Base-by-base conservation (phyloP, 2,113 vertebrate species). In the Solea senegalensis region DNA sequence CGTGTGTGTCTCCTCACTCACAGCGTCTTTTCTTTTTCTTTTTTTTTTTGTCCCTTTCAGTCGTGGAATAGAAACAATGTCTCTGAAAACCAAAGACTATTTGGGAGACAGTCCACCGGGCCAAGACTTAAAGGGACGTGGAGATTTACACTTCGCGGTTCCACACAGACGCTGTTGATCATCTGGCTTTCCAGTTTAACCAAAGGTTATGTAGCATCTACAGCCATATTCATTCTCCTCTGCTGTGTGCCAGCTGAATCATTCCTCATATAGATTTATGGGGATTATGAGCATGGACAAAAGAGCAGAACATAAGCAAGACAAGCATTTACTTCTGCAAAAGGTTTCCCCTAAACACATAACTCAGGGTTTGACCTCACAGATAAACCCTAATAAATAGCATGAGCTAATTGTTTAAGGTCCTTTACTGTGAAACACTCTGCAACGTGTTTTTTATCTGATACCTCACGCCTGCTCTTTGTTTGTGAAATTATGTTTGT, bases 21-120 rank as follows among this genome's bases (percentile, higher is more conserved):
- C 49, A 61, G 13, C 3, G 50, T 69, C 62, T n/a, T 81, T 65
- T 34, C 69, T 69, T 44, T 44, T n/a, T n/a, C n/a, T 44, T 44
- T 44, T 44, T 2, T 2, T 44, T 48, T 48, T 48, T 48, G 11
- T 13, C 11, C 49, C 53, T 51, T 55, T 13, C 53, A 45, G 34
- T n/a, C 39, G 13, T 2, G 0, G 40, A 72, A 82, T 49, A 51
- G 15, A 11, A 81, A 77, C 73, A 56, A 61, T 0, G 9, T 11
- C 14, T 53, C 13, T 58, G 21, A 59, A 44, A 74, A 60, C 14
- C 34, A 7, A 14, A 68, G 15, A 39, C 7, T 7, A 16, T 63
- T 60, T 64, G 60, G 66, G 12, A 45, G 50, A 48, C 11, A 12
- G 15, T 16, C 16, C 44, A 10, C 7, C 0, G 1, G 1, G n/a